Conservation (phyloP, 2,888 invertebrate genomes). For the Congeria kusceri region DNA sequence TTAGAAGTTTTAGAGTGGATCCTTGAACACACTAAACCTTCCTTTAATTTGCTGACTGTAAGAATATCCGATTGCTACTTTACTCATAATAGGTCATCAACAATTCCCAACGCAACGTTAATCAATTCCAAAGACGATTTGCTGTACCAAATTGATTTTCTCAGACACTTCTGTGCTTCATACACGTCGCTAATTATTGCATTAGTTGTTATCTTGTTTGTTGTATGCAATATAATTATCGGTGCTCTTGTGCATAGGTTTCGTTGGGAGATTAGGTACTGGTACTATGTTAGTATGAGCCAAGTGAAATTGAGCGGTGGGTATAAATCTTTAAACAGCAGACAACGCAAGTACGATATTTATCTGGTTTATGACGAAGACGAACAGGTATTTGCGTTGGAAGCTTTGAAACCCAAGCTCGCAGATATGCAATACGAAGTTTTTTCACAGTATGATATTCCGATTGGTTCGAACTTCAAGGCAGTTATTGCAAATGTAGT, state of each 20-base stretch:
- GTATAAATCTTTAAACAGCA: too few relatives aligned
- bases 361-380: constrained; percentile 5
- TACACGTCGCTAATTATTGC: constrained; percentile 20
- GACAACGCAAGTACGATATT: constrained; percentile 1
- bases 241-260: constrained; percentile 18
- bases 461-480: background rate
- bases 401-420: background rate
- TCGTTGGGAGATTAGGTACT: constrained; percentile 46
- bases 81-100: too few relatives aligned
- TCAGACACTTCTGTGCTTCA: constrained; percentile 27
- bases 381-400: background rate
- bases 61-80: too few relatives aligned
- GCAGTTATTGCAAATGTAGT: background rate
- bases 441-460: background rate
- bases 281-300: constrained; percentile 37
- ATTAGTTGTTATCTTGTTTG: background rate
- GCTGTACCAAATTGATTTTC: background rate
- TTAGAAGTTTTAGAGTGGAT: constrained; percentile 31
- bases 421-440: background rate
- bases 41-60: too few relatives aligned
- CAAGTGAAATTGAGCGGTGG: background rate
- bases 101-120: too few relatives aligned
- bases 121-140: too few relatives aligned
- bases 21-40: background rate
- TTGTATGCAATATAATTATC: constrained; percentile 13